Conservation (phyloP, 2,113 vertebrate genomes). For the Gambusia affinis region DNA sequence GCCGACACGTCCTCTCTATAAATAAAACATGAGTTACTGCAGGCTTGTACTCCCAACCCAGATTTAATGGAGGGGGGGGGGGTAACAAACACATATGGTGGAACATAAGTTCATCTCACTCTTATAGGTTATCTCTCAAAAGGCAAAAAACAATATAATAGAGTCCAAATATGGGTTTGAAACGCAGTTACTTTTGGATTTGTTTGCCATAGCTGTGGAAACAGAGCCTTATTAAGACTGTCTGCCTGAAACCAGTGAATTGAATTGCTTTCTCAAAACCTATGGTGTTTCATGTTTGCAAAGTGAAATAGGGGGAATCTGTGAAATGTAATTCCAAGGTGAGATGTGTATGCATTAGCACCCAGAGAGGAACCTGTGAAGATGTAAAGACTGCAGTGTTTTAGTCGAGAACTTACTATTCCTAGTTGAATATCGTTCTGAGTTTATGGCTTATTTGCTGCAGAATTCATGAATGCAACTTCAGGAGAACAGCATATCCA, state of each 20-base stretch:
- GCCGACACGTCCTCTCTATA: constrained; percentile 69
- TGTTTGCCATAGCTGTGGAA: constrained; percentile 22
- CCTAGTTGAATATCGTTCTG: neutral
- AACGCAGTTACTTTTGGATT: constrained; percentile 40
- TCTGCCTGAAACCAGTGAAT: constrained; percentile 15
- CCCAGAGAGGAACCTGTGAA: neutral
- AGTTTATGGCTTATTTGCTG: neutral
- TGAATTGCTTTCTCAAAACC: constrained; percentile 26
- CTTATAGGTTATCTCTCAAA: constrained; percentile 54
- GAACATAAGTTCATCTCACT: constrained; percentile 39
- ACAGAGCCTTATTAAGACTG: constrained; percentile 3
- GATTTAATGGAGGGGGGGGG: constrained; percentile 63
- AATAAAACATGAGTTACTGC: constrained; percentile 77
- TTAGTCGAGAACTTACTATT: neutral
- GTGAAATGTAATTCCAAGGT: constrained; percentile 41
- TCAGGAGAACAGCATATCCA: neutral
- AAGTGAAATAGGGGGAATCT: constrained; percentile 22
- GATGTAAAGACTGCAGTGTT: neutral
- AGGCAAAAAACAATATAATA: constrained; percentile 20
- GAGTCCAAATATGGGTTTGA: constrained; percentile 45
- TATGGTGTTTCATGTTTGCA: constrained; percentile 21
- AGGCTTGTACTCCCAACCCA: constrained; percentile 65
- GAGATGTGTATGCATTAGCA: constrained; percentile 11
- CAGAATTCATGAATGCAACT: neutral
- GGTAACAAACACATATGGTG: constrained; percentile 71